Evolutionary conservation across 1,140 invertebrate species (phyloP).

Genomic region (Polypedilum pembai): DNA sequence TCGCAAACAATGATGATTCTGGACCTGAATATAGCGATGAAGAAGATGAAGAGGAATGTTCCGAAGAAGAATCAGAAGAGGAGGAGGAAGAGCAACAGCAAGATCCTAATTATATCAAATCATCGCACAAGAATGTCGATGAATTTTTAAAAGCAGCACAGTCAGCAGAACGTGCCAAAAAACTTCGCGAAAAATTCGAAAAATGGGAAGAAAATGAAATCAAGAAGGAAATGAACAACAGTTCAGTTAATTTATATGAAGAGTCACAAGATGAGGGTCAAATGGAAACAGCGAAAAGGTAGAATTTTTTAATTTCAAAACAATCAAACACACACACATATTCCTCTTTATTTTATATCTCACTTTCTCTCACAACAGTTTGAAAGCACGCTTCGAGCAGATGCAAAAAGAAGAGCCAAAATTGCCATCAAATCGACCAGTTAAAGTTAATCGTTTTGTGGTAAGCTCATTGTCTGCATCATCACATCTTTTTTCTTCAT

Average conservation of each 20-base stretch:
- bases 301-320: slow-evolving; percentile 36
- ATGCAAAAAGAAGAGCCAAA: slow-evolving; percentile 51
- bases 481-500: too few species aligned
- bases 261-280: slow-evolving; percentile 54
- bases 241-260: slow-evolving; percentile 41
- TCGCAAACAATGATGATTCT: slow-evolving; percentile 47
- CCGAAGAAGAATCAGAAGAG: slow-evolving; percentile 50
- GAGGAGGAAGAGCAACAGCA: slow-evolving; percentile 38
- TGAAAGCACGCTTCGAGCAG: slow-evolving; percentile 77
- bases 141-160: slow-evolving; percentile 58
- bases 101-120: slow-evolving; percentile 52
- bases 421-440: slow-evolving; percentile 46
- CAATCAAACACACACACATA: slow-evolving; percentile 25
- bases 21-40: slow-evolving; percentile 45
- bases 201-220: slow-evolving; percentile 73
- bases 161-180: slow-evolving; percentile 73
- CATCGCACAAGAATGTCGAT: slow-evolving; percentile 50
- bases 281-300: slow-evolving; percentile 65
- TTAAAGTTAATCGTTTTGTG: slow-evolving; percentile 77
- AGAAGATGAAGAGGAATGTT: slow-evolving; percentile 51
- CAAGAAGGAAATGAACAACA: slow-evolving; percentile 44
- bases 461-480: slow-evolving; percentile 50
- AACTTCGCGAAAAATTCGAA: slow-evolving; percentile 84
- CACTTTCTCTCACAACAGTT: slow-evolving; percentile 45
- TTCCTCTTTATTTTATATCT: slow-evolving; percentile 4